These are phyloP conservation scores for Philopedon plagiatum DNA, from an alignment of 2,888 invertebrate species.

Conservation along the genomic window DNA sequence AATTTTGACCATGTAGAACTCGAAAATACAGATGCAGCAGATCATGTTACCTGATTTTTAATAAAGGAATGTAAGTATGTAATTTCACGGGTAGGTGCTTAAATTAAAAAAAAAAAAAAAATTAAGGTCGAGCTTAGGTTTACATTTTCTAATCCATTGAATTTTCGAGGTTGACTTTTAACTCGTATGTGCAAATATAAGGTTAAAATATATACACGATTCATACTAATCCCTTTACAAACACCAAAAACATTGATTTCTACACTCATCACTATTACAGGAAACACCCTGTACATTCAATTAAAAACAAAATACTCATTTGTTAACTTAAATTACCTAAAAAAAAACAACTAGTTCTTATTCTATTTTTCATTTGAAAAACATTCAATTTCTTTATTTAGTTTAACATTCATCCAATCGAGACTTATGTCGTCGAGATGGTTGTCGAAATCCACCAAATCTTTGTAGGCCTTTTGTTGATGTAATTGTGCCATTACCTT, in stretches of 20 bases:
- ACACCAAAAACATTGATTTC: conserved; percentile 1
- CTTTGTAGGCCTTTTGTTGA: conserved; percentile 79
- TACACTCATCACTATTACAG: neutral
- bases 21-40: too few relatives aligned
- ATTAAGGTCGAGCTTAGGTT: too few relatives aligned
- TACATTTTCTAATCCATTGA: too few relatives aligned
- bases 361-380: conserved; percentile 10
- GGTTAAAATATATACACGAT: neutral
- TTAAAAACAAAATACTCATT: conserved; percentile 1
- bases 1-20: too few relatives aligned
- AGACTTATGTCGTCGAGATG: conserved; percentile 91
- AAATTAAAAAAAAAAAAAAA: too few relatives aligned
- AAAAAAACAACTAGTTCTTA: neutral
- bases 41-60: too few relatives aligned
- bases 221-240: neutral
- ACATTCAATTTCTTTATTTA: conserved; percentile 74
- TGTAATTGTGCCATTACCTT: conserved; percentile 81
- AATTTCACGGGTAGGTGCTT: too few relatives aligned
- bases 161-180: too few relatives aligned
- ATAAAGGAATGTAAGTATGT: too few relatives aligned
- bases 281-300: neutral
- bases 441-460: conserved; percentile 96
- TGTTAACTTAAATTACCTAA: neutral
- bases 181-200: too few relatives aligned
- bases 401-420: conserved; percentile 89